Base-by-base conservation (phyloP, 2,888 invertebrate species). In the Leptinotarsa rubiginosa region DNA sequence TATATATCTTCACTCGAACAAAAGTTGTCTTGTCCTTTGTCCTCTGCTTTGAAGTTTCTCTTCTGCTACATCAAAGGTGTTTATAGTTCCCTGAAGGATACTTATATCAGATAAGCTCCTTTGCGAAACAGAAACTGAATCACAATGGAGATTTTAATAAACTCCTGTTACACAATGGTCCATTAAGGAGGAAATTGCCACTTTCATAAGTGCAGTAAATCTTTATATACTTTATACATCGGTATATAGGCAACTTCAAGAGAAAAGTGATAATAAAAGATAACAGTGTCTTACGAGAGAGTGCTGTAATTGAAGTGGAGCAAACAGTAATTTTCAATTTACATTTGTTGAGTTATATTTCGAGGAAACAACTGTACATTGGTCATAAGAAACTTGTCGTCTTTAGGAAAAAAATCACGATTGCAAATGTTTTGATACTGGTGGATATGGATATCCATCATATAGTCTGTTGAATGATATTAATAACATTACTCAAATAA, bases 111-210 rank as follows among this genome's bases (percentile, higher is more conserved):
- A 78, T 78, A 75, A 75, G 76, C 72, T 78, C 56, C 78, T 70
- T 72, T 74, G 76, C 72, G 78, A 75, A 76, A 77, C 75, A 76
- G 78, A 77, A 75, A 77, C 75, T 77, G 78, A 77, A 75, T 79
- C 79, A 76, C 74, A 77, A 76, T 75, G 72, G 70, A 77, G 73
- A 69, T 75, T 73, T 72, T 78, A 75, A 78, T 78, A 75, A 76
- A 70, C 72, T 75, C 70, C 77, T 70, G 68, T 74, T 75, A 78
- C 76, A 78, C 75, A 73, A 75, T 73, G 74, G 75, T 77, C 78
- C 72, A 78, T 78, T 79, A 78, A 78, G 75, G 75, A 77, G 77
- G 69, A 78, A 78, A 79, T 77, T 77, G 75, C 74, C 74, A 72
- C 73, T 75, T 73, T 68, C 70, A 72, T 70, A 67, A 73, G 73